Evolutionary conservation across 2,888 invertebrate species (phyloP).

Genomic region (Noctua pronuba): DNA sequence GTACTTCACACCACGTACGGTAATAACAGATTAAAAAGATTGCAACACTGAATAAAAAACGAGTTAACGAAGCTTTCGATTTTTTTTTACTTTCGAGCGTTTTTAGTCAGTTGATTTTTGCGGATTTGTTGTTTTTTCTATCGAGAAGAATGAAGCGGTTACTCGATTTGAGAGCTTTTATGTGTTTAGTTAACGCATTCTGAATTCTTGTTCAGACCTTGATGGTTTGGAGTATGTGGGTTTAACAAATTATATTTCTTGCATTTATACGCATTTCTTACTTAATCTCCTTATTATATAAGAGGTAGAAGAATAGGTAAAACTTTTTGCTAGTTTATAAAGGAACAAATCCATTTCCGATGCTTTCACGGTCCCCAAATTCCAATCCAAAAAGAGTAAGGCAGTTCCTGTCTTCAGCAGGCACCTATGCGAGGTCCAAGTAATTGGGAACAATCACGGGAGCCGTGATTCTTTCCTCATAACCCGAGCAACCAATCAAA

Average conservation of each 20-base stretch:
- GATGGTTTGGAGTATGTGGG: not conserved
- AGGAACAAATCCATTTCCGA: not conserved
- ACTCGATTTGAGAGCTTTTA: not conserved
- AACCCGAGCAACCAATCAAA: slow-evolving; percentile 86
- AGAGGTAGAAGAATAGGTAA: not conserved
- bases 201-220: not conserved
- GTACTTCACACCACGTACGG: slow-evolving; percentile 37
- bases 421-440: slow-evolving; percentile 37
- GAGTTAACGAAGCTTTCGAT: slow-evolving; percentile 34
- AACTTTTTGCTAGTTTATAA: too few relatives aligned
- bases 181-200: slow-evolving; percentile 8
- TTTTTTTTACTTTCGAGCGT: slow-evolving; percentile 23
- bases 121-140: slow-evolving; percentile 34
- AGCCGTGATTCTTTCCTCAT: slow-evolving; percentile 75
- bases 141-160: slow-evolving; percentile 19
- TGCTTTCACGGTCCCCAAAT: not conserved
- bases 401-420: slow-evolving; percentile 35
- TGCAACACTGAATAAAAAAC: slow-evolving; percentile 54
- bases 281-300: not conserved
- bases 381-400: slow-evolving; percentile 38
- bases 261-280: too few relatives aligned
- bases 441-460: slow-evolving; percentile 77
- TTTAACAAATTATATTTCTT: not conserved
- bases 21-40: slow-evolving; percentile 58
- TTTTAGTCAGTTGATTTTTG: slow-evolving; percentile 44